phyloP scores from a whole-genome alignment of 2,797 vertebrate genomes.

The Eospalax fontanierii region DNA sequence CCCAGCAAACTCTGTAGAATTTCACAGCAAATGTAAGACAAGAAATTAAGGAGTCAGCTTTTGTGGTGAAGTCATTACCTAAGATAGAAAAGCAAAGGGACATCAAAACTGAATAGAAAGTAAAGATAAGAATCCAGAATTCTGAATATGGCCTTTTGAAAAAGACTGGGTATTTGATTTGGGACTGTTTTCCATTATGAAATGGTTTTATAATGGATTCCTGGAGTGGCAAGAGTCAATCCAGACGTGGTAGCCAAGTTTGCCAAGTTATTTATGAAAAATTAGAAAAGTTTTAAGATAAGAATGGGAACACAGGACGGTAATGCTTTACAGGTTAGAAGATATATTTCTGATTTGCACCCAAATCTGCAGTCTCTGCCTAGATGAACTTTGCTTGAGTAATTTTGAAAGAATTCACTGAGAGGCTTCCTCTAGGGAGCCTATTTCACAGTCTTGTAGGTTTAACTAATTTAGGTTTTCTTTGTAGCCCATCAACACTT shows the following conservation, averaged over 20 bases:
- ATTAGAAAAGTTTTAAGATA: not conserved
- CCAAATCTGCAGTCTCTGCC: not conserved
- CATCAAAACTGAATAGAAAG: conserved; percentile 42
- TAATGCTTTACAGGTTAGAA: not conserved
- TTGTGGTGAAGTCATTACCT: not conserved
- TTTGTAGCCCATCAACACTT: conserved; percentile 65
- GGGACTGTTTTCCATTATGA: not conserved
- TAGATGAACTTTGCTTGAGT: conserved; percentile 51
- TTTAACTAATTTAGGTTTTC: conserved; percentile 72
- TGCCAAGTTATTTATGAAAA: not conserved
- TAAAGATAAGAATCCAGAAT: not conserved
- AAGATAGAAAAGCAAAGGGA: not conserved
- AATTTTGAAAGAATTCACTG: conserved; percentile 65
- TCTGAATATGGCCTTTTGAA: not conserved
- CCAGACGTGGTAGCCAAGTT: not conserved
- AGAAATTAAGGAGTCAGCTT: not conserved
- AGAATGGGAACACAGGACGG: conserved; percentile 21
- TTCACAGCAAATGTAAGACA: not conserved
- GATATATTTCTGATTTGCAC: conserved; percentile 9
- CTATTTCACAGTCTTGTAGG: conserved; percentile 71
- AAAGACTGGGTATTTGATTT: not conserved
- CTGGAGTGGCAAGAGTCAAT: not conserved
- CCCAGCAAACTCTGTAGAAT: not conserved
- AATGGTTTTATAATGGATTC: not conserved
- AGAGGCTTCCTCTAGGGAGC: conserved; percentile 3